Conservation (phyloP, 2,888 invertebrate species). For the Calliopum simillimum region DNA sequence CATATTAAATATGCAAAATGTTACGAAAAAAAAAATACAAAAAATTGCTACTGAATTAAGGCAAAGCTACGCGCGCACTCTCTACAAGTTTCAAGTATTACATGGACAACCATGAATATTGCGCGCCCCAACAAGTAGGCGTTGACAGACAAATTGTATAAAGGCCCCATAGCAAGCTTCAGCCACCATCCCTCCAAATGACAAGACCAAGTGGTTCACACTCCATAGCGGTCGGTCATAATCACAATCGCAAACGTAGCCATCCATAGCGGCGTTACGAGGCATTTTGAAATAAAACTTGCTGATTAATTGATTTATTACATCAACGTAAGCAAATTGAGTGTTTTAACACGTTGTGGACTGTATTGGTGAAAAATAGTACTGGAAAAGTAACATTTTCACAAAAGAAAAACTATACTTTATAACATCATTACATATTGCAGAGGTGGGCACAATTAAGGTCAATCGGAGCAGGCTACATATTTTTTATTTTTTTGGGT, state of each 20-base stretch:
- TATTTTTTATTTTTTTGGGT: no score
- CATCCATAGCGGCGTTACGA: neutral
- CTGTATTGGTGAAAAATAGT: neutral
- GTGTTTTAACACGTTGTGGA: neutral
- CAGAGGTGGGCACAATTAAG: no score
- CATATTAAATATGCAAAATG: neutral
- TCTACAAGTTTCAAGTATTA: no score
- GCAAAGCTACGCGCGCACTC: no score
- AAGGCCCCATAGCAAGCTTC: neutral
- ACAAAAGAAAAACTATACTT: no score
- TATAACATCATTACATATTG: no score
- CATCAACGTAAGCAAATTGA: neutral
- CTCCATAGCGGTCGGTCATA: no score
- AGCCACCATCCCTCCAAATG: no score
- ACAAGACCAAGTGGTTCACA: no score
- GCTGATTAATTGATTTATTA: slow-evolving; percentile 32
- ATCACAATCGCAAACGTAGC: neutral
- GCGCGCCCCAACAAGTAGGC: slow-evolving; percentile 18
- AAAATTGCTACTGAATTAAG: no score
- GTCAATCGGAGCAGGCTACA: no score
- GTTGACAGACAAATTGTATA: slow-evolving; percentile 25
- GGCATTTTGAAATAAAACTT: slow-evolving; percentile 8
- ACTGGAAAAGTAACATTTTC: neutral
- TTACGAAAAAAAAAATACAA: no score
- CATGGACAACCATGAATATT: neutral